phyloP scores from a whole-genome alignment of 2,113 vertebrate species.

The Notothenia rossii region DNA sequence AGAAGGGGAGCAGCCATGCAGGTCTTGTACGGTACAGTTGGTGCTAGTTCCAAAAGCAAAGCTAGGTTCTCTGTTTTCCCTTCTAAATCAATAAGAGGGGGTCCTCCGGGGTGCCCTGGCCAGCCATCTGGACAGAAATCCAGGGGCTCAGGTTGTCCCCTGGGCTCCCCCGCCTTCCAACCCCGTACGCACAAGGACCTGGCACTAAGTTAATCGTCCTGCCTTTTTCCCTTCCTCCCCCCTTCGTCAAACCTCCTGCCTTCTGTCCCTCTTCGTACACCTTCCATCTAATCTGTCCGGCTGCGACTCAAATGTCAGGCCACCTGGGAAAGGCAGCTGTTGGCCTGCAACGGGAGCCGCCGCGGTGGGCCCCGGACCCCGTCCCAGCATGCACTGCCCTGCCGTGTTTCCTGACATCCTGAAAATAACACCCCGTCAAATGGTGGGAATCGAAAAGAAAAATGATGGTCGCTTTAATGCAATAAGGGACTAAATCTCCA shows the following conservation, averaged over 20 bases:
- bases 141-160: conserved; percentile 91
- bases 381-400: conserved; percentile 56
- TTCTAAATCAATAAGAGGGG: conserved; percentile 90
- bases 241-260: conserved; percentile 78
- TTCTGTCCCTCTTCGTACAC: conserved; percentile 86
- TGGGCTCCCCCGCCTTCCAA: conserved; percentile 78
- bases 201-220: conserved; percentile 86
- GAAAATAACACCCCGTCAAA: conserved; percentile 34
- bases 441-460: no score
- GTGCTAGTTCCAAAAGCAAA: conserved; percentile 66
- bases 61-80: conserved; percentile 83
- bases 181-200: conserved; percentile 88
- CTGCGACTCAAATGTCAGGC: conserved; percentile 96
- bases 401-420: conserved; percentile 34
- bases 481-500: not conserved
- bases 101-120: conserved; percentile 86
- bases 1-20: conserved; percentile 63
- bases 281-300: conserved; percentile 90
- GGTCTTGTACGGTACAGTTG: conserved; percentile 71
- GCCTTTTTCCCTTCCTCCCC: conserved; percentile 81
- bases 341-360: conserved; percentile 88
- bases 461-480: not conserved
- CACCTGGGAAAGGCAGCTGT: conserved; percentile 98
- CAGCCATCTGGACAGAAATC: conserved; percentile 95
- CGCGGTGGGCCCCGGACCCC: conserved; percentile 57